Percentiles rank a stretch among this genome's conserved stretches.
Evolutionary conservation across 2,113 vertebrate genomes (phyloP).

Genomic region (Cercocebus atys): DNA sequence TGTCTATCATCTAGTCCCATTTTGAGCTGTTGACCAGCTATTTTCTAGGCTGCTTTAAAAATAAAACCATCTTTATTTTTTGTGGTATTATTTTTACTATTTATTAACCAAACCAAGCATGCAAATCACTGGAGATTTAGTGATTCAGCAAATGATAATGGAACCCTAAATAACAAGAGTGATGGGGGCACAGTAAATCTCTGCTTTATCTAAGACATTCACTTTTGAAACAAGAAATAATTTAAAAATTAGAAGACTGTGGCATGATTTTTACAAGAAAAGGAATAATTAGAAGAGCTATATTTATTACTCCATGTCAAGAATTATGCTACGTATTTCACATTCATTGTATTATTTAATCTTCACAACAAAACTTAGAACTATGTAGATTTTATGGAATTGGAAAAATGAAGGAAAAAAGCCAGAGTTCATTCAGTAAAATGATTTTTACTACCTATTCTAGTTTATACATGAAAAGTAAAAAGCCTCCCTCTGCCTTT

Average conservation of each 20-base stretch:
- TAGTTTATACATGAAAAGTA: not conserved
- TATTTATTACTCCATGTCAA: not conserved
- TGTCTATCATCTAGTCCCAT: not conserved
- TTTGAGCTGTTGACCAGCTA: not conserved
- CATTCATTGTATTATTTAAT: not conserved
- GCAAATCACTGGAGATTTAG: not conserved
- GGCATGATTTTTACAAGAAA: not conserved
- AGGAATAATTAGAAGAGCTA: not conserved
- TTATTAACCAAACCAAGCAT: constrained; percentile 24
- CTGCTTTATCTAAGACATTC: not conserved
- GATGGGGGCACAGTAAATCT: not conserved
- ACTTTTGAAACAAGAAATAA: not conserved
- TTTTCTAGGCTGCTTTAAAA: not conserved
- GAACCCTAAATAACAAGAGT: not conserved
- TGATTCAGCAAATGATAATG: not conserved
- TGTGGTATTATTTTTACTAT: not conserved
- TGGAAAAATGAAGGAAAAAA: not conserved
- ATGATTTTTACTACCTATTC: not conserved
- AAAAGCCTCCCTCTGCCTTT: not conserved
- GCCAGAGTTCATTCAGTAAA: not conserved
- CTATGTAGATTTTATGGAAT: not conserved
- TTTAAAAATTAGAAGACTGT: not conserved
- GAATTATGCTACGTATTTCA: not conserved
- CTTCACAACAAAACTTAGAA: not conserved
- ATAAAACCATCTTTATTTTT: not conserved